Conservation (phyloP, 2,113 vertebrate species). For the Sclerurus mexicanus region DNA sequence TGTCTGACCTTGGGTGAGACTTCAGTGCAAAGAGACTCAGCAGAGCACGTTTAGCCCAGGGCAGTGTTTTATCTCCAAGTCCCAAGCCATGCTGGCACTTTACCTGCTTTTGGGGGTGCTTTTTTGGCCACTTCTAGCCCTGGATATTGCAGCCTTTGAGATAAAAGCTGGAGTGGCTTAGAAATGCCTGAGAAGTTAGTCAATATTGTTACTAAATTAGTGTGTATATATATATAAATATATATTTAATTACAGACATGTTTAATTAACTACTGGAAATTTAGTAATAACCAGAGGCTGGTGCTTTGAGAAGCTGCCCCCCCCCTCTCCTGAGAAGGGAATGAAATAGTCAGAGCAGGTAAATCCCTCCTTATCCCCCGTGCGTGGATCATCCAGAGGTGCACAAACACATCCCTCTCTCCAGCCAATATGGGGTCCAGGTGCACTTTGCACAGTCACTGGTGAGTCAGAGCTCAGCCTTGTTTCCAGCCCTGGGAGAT, state of each 20-base stretch:
- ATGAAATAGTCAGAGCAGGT: not conserved
- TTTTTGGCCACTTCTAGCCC: not conserved
- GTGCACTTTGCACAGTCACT: not conserved
- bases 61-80: fast-evolving
- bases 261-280: not conserved
- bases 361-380: not conserved
- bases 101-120: not conserved
- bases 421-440: fast-evolving
- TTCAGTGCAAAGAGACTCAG: not conserved
- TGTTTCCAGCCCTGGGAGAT: not conserved
- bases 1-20: not conserved
- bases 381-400: not conserved
- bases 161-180: not conserved
- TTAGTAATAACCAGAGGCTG: not conserved
- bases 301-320: not conserved
- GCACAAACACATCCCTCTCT: fast-evolving
- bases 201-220: not conserved
- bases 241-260: not conserved
- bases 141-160: not conserved
- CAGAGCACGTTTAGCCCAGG: not conserved
- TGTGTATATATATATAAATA: not conserved
- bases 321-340: not conserved
- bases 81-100: not conserved
- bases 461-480: not conserved
- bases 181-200: not conserved